These are phyloP conservation scores for Andrena fulva DNA, from an alignment of 2,888 invertebrate genomes.

Conservation along the genomic window DNA sequence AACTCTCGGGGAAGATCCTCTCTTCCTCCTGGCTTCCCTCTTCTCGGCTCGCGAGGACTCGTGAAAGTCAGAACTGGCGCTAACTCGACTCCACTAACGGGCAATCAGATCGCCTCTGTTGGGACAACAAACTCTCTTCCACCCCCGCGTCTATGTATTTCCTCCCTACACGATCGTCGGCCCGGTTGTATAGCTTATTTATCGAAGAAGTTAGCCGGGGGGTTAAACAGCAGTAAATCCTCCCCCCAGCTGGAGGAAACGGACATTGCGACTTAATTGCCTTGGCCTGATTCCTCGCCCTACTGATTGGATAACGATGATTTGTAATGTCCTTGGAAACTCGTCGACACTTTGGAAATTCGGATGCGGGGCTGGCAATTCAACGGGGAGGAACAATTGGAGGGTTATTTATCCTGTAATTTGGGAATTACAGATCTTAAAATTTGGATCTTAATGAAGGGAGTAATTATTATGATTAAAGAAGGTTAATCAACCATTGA, in stretches of 20 bases:
- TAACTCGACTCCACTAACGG: conserved; percentile 81
- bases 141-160: conserved; percentile 40
- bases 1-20: conserved; percentile 62
- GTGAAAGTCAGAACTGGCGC: conserved; percentile 77
- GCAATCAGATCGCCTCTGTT: conserved; percentile 84
- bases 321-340: conserved; percentile 64
- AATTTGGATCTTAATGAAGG: too few relatives aligned
- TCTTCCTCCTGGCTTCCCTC: conserved; percentile 7
- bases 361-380: not conserved
- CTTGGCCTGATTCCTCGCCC: conserved; percentile 66
- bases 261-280: conserved; percentile 81
- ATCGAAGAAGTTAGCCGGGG: conserved; percentile 81
- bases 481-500: too few relatives aligned
- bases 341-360: not conserved
- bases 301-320: conserved; percentile 80
- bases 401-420: too few relatives aligned
- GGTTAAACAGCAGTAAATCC: conserved; percentile 83
- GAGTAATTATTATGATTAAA: too few relatives aligned
- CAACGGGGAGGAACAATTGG: not conserved
- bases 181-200: conserved; percentile 81
- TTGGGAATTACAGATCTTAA: too few relatives aligned
- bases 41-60: conserved; percentile 66
- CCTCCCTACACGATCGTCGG: conserved; percentile 35
- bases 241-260: conserved; percentile 62
- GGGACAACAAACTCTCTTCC: conserved; percentile 80